Evolutionary conservation across 2,888 invertebrate genomes (phyloP), one percentile per base, ranked within the genome.

Genomic region (Trisateles emortualis): DNA sequence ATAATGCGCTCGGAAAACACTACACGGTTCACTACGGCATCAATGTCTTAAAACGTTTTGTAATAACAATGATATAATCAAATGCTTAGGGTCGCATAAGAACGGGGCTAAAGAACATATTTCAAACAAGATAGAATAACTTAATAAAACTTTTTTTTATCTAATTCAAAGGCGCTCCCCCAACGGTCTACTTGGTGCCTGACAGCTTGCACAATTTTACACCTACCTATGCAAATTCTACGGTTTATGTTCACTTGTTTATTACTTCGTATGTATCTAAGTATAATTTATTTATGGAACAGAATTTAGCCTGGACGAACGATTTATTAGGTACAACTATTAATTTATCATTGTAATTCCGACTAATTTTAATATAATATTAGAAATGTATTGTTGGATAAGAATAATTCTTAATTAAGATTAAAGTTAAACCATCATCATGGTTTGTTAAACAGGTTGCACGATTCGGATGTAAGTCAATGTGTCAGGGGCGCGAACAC

Each of bases 401-500:
- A n/a, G n/a, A n/a, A n/a, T n/a, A n/a, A n/a, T n/a, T n/a, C 6
- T 35, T 10, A 41, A 69, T 72, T 68, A 67, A 57, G 62, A 68
- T 61, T 55, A 65, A 67, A 68, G 63, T 58, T 49, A 58, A 71
- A 57, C 61, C 59, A 65, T 74, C 55, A 60, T n/a, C 40, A 61
- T 53, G 54, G 53, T 41, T 57, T 54, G 59, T 64, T 65, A 75
- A 79, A 70, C 68, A 63, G 76, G 74, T 75, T 74, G 68, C 73
- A 69, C 55, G 63, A 69, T 72, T 60, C 59, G 57, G 81, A 84
- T 81, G 76, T 79, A 69, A 84, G 84, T 79, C 81, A 84, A 79
- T 82, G 76, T 83, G 84, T 84, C 84, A 86, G 79, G 83, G 84
- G 79, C 83, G 74, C 67, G 55, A 59, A 64, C 75, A 72, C 72